phyloP scores from a whole-genome alignment of 2,797 vertebrate species.

The Acrossocheilus fasciatus region DNA sequence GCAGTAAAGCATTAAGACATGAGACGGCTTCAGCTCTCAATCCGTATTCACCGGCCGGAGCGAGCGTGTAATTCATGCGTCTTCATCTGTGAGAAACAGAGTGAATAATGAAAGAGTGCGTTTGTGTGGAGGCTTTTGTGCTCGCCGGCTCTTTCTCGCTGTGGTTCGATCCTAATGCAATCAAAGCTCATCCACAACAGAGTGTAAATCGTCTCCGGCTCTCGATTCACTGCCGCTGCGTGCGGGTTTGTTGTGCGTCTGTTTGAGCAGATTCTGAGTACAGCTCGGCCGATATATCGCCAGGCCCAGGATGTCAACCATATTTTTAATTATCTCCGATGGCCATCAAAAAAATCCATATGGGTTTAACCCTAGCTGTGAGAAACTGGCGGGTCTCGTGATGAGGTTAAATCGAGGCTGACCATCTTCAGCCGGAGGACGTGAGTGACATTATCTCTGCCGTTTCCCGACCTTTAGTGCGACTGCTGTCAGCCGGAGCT shows the following conservation, averaged over 20 bases:
- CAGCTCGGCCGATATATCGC: too few species aligned
- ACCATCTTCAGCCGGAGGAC: neutral
- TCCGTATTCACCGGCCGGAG: neutral
- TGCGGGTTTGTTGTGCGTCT: constrained; percentile 17
- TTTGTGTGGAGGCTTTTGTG: neutral
- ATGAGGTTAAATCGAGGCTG: constrained; percentile 8
- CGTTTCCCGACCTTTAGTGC: neutral
- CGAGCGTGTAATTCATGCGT: neutral
- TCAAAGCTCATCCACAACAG: constrained; percentile 27
- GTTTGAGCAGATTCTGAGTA: constrained; percentile 29
- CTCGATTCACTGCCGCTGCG: constrained; percentile 31
- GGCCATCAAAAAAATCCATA: neutral
- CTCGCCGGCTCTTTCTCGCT: neutral
- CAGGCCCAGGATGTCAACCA: neutral
- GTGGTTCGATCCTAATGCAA: constrained; percentile 45
- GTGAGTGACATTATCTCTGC: neutral
- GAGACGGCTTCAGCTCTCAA: neutral
- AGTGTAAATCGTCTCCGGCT: constrained; percentile 34
- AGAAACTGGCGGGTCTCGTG: constrained; percentile 19
- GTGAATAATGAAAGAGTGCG: neutral
- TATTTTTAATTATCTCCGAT: neutral
- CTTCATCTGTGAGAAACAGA: neutral
- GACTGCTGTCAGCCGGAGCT: neutral
- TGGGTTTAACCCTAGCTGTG: neutral
- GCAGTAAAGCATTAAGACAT: neutral